Conservation (phyloP, 2,113 vertebrate species). For the Corythornis cristatus region DNA sequence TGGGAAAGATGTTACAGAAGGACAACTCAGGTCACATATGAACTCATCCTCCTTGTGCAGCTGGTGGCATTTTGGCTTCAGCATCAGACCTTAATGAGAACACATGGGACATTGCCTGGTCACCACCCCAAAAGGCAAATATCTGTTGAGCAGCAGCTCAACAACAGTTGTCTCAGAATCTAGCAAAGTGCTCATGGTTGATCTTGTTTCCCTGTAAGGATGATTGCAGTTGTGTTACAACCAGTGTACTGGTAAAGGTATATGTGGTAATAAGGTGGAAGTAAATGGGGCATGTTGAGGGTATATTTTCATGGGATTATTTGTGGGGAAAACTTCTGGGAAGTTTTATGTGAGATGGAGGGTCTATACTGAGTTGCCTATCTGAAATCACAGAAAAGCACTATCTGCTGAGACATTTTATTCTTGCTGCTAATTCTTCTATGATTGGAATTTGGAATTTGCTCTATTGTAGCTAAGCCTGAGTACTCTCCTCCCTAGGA, state of each 20-base stretch:
- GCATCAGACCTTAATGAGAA: background rate
- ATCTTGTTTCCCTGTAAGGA: background rate
- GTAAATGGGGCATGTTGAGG: background rate
- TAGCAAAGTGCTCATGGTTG: background rate
- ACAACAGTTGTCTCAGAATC: background rate
- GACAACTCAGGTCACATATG: background rate
- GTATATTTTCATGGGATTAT: background rate
- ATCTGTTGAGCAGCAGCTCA: background rate
- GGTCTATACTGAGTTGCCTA: background rate
- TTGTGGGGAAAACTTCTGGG: background rate
- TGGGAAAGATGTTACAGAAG: background rate
- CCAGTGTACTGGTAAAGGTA: fast-evolving
- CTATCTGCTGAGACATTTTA: background rate
- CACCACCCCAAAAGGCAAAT: background rate
- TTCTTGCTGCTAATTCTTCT: background rate
- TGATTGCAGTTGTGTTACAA: background rate
- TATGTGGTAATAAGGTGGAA: background rate
- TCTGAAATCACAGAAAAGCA: background rate
- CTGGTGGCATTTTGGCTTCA: background rate
- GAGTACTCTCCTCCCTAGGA: background rate
- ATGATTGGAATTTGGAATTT: background rate
- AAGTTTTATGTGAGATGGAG: background rate
- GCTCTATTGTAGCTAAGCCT: background rate
- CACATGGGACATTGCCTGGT: fast-evolving
- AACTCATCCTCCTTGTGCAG: background rate